Evolutionary conservation across 2,888 invertebrate species (phyloP).

Genomic region (Silvanus unidentatus): DNA sequence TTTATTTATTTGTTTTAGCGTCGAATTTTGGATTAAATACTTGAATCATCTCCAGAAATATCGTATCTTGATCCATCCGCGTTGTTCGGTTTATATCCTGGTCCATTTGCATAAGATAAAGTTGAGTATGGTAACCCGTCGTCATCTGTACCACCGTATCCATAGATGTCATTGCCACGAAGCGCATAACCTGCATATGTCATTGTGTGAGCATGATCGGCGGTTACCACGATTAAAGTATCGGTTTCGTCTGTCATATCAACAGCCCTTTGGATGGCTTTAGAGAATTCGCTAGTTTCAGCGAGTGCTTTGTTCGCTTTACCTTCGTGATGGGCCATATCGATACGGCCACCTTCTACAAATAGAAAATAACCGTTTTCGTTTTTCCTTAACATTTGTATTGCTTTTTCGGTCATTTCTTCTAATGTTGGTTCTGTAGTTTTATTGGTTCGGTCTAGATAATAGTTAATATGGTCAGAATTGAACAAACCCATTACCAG

Average conservation of each 20-base stretch:
- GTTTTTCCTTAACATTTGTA: slow-evolving; percentile 48
- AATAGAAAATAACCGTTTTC: slow-evolving; percentile 69
- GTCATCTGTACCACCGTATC: slow-evolving; percentile 50
- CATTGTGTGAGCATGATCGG: slow-evolving; percentile 74
- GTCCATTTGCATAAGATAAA: slow-evolving; percentile 67
- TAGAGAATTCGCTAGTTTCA: slow-evolving; percentile 65
- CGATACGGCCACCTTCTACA: slow-evolving; percentile 69
- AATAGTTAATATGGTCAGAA: slow-evolving; percentile 49
- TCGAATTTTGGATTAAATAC: too few relatives aligned
- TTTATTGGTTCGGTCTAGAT: slow-evolving; percentile 54
- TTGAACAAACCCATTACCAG: slow-evolving; percentile 28
- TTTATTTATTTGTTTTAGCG: background rate
- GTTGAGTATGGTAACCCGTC: slow-evolving; percentile 53
- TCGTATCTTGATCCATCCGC: slow-evolving; percentile 51
- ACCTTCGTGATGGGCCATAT: slow-evolving; percentile 68
- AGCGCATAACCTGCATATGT: slow-evolving; percentile 66
- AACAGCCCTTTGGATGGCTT: slow-evolving; percentile 53
- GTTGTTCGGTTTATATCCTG: slow-evolving; percentile 48
- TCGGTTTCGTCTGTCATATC: slow-evolving; percentile 58
- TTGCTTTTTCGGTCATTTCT: slow-evolving; percentile 75
- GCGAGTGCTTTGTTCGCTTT: slow-evolving; percentile 61
- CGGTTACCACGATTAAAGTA: slow-evolving; percentile 70
- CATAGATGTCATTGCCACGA: slow-evolving; percentile 55
- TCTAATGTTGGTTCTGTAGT: slow-evolving; percentile 60
- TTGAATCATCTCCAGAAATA: slow-evolving; percentile 46